A percentile compares a stretch with the other conserved stretches of the same genome.
phyloP scores from a whole-genome alignment of 2,797 vertebrate genomes.

The Platalea minor region DNA sequence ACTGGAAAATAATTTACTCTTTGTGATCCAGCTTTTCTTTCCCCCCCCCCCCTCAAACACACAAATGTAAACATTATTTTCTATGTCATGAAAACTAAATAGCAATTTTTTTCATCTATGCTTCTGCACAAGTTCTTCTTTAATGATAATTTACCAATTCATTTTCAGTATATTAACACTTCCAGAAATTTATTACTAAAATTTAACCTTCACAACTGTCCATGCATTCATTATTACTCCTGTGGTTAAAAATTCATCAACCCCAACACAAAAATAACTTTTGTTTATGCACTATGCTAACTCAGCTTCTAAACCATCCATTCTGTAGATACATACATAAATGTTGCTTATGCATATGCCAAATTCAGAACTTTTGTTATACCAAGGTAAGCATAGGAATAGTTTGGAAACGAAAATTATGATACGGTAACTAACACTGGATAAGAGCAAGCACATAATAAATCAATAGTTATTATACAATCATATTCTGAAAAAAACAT shows the following conservation, averaged over 20 bases:
- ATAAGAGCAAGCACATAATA: not conserved
- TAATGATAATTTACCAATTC: not conserved
- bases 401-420: not conserved
- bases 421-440: not conserved
- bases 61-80: not conserved
- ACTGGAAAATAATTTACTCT: not conserved
- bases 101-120: not conserved
- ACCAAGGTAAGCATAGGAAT: not conserved
- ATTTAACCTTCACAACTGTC: not conserved
- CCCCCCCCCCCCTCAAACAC: rapidly evolving
- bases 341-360: not conserved
- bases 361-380: not conserved
- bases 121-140: not conserved
- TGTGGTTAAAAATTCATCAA: not conserved
- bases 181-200: not conserved
- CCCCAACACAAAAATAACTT: not conserved
- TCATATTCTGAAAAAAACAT: not conserved
- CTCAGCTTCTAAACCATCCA: not conserved
- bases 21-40: not conserved
- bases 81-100: not conserved
- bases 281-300: not conserved
- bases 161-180: not conserved
- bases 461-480: not conserved
- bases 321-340: not conserved
- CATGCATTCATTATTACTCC: not conserved